Conservation (phyloP, 2,797 vertebrate genomes). For the Scyliorhinus canicula region DNA sequence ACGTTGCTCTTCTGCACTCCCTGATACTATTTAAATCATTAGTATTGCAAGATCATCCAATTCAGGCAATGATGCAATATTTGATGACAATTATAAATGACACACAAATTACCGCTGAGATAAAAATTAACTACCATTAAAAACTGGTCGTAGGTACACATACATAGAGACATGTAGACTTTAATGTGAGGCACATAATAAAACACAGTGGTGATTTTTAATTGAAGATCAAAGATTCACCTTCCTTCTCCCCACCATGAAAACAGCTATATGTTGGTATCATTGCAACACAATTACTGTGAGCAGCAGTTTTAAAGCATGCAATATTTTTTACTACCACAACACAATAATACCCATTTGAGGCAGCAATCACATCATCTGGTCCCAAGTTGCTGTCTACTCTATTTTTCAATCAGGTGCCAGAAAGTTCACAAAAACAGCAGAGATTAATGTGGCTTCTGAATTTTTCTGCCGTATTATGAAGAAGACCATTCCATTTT, state of each 20-base stretch:
- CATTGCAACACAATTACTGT: neutral
- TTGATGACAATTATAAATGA: neutral
- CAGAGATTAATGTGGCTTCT: neutral
- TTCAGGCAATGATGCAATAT: neutral
- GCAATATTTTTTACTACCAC: neutral
- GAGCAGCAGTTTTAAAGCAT: neutral
- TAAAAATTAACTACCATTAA: neutral
- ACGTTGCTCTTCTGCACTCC: neutral
- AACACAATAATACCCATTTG: neutral
- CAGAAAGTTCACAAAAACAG: neutral
- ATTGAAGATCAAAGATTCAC: neutral
- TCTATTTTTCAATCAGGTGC: neutral
- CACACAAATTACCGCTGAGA: neutral
- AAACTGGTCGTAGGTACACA: too few species aligned
- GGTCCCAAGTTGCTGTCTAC: neutral
- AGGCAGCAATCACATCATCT: neutral
- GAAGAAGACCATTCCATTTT: neutral
- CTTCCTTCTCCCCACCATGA: neutral
- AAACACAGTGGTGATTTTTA: neutral
- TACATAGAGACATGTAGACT: too few species aligned
- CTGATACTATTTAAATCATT: neutral
- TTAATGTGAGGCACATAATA: neutral
- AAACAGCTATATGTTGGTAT: neutral
- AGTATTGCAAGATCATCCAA: neutral
- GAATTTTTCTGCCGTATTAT: neutral